Evolutionary conservation across 2,113 vertebrate genomes (phyloP).

Genomic region (Phaetusa simplex): DNA sequence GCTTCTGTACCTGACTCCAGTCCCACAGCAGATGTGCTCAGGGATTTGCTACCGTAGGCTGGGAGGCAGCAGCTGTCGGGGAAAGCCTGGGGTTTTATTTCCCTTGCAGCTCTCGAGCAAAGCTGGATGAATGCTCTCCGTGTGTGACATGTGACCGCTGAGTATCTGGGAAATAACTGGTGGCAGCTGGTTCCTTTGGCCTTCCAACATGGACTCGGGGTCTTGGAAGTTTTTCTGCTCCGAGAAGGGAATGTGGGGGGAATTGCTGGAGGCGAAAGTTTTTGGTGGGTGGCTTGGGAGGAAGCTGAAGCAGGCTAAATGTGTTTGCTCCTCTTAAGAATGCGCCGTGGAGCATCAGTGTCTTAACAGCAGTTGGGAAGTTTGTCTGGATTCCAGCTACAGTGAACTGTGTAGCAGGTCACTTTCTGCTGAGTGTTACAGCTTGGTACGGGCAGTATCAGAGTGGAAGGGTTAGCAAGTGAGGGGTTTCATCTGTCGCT

Average conservation of each 20-base stretch:
- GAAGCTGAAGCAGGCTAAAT: not conserved
- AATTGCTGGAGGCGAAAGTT: not conserved
- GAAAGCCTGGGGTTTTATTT: not conserved
- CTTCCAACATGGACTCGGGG: not conserved
- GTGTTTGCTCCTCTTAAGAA: slow-evolving; percentile 19
- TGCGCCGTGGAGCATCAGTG: not conserved
- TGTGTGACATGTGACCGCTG: accelerated
- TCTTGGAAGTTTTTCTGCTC: not conserved
- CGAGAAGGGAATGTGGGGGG: not conserved
- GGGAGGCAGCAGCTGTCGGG: not conserved
- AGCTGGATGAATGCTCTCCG: accelerated
- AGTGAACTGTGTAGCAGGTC: slow-evolving; percentile 27
- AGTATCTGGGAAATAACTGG: not conserved
- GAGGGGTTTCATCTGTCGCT: not conserved
- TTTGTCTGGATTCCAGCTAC: slow-evolving; percentile 34
- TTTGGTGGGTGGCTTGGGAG: not conserved
- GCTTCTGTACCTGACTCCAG: not conserved
- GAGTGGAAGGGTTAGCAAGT: not conserved
- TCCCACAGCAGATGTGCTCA: not conserved
- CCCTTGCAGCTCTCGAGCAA: not conserved
- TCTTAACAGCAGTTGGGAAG: slow-evolving; percentile 43
- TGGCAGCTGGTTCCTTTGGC: not conserved
- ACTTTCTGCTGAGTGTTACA: not conserved
- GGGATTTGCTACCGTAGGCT: not conserved
- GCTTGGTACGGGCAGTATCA: not conserved